These are phyloP conservation scores for Schrankia costaestrigalis DNA, from an alignment of 2,888 invertebrate genomes.

Conservation along the genomic window DNA sequence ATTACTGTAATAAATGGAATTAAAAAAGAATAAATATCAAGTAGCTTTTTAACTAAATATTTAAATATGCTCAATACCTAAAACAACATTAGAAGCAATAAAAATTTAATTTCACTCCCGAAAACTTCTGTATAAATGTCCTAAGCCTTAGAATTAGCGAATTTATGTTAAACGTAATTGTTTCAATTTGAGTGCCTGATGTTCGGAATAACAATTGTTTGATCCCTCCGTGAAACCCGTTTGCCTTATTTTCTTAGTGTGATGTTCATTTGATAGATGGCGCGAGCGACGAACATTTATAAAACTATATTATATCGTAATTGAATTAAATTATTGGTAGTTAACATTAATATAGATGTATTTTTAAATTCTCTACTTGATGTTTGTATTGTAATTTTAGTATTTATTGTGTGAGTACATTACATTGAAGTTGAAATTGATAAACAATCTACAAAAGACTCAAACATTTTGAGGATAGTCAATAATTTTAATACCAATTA, in stretches of 20 bases:
- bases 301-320: conserved; percentile 38
- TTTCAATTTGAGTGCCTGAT: conserved; percentile 76
- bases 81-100: no score
- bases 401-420: conserved; percentile 15
- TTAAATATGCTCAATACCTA: no score
- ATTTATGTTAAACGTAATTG: conserved; percentile 41
- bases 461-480: no score
- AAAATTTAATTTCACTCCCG: no score
- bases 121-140: conserved; percentile 15
- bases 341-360: conserved; percentile 45
- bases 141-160: conserved; percentile 18
- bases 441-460: no score
- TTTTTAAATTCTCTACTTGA: conserved; percentile 51
- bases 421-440: conserved; percentile 26
- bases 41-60: no score
- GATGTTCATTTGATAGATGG: conserved; percentile 52
- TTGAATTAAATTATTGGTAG: conserved; percentile 48
- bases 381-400: conserved; percentile 48
- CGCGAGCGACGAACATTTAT: conserved; percentile 47
- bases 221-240: conserved; percentile 71
- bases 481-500: no score
- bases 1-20: no score
- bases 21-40: no score
- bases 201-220: conserved; percentile 58
- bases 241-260: conserved; percentile 77